Percentiles rank a stretch among this genome's conserved stretches.
Conservation (phyloP, 2,797 vertebrate genomes). For the Sebastolobus alascanus region DNA sequence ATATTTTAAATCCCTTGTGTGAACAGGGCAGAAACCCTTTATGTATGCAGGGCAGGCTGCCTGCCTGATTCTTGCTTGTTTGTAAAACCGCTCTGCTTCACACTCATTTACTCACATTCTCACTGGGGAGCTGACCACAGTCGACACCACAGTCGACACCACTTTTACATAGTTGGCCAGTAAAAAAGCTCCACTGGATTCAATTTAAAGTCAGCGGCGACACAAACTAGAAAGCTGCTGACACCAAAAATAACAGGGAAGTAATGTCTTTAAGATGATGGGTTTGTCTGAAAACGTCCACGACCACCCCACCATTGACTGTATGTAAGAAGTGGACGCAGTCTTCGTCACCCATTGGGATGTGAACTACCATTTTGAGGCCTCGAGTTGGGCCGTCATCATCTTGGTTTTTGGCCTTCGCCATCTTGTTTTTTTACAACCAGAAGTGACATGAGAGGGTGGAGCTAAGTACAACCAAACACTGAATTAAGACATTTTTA, state of each 20-base stretch:
- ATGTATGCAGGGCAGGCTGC: constrained; percentile 41
- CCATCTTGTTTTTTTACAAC: too few relatives aligned
- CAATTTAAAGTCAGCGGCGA: not conserved
- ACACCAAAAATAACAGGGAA: not conserved
- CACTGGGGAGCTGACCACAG: constrained; percentile 39
- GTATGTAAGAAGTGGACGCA: too few relatives aligned
- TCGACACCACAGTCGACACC: not conserved
- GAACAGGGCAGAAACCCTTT: constrained; percentile 29
- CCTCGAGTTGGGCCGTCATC: too few relatives aligned
- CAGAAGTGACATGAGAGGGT: too few relatives aligned
- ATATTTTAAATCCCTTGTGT: not conserved
- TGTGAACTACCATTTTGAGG: too few relatives aligned
- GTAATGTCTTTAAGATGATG: not conserved
- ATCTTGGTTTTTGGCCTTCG: too few relatives aligned
- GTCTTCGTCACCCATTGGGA: too few relatives aligned
- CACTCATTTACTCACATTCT: constrained; percentile 44
- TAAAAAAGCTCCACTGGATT: constrained; percentile 12
- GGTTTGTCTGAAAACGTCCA: not conserved
- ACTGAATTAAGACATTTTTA: too few relatives aligned
- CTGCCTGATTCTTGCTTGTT: constrained; percentile 14
- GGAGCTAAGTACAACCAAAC: too few relatives aligned
- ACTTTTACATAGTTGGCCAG: not conserved
- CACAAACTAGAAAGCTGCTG: not conserved
- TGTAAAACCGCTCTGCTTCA: constrained; percentile 26
- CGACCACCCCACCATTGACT: not conserved